These are phyloP conservation scores for Ricordea florida DNA, from an alignment of 92 coral and sea anemone genomes.

Conservation along the genomic window DNA sequence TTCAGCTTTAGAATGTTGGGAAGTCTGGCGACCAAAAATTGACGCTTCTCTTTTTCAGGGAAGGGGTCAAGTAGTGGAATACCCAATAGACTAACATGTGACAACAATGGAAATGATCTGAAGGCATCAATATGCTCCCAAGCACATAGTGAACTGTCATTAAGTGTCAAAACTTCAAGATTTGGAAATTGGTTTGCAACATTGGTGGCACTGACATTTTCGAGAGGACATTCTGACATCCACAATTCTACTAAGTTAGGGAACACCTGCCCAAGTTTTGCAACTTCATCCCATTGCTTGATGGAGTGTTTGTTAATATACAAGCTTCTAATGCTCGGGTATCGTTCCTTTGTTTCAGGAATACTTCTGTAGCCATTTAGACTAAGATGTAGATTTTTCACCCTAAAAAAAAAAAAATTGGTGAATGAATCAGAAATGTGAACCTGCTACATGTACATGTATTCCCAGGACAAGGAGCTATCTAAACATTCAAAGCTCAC, in stretches of 20 bases:
- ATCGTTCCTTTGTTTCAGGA: conserved; percentile 58
- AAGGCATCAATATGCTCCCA: conserved; percentile 92
- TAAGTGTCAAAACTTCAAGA: conserved; percentile 65
- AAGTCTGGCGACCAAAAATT: conserved; percentile 83
- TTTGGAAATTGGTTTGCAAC: conserved; percentile 54
- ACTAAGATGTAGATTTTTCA: conserved; percentile 79
- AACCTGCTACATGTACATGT: too few relatives aligned
- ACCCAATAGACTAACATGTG: conserved; percentile 81
- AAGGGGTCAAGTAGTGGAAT: conserved; percentile 67
- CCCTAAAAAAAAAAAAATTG: conserved; percentile 23
- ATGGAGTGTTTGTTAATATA: conserved; percentile 75
- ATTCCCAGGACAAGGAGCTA: too few relatives aligned
- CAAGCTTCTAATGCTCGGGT: conserved; percentile 66
- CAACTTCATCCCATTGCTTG: conserved; percentile 77
- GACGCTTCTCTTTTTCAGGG: conserved; percentile 68
- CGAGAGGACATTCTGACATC: conserved; percentile 83
- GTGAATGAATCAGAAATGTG: not conserved
- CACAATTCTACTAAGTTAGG: conserved; percentile 74
- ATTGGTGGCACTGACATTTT: conserved; percentile 40
- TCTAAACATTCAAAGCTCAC: too few relatives aligned
- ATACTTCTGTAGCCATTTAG: conserved; percentile 74
- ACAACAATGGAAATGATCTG: conserved; percentile 63
- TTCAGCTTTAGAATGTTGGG: conserved; percentile 81
- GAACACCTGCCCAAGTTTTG: conserved; percentile 76
- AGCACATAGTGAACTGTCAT: conserved; percentile 61